Evolutionary conservation across 2,113 vertebrate genomes (phyloP).

Genomic region (Dipodomys merriami): DNA sequence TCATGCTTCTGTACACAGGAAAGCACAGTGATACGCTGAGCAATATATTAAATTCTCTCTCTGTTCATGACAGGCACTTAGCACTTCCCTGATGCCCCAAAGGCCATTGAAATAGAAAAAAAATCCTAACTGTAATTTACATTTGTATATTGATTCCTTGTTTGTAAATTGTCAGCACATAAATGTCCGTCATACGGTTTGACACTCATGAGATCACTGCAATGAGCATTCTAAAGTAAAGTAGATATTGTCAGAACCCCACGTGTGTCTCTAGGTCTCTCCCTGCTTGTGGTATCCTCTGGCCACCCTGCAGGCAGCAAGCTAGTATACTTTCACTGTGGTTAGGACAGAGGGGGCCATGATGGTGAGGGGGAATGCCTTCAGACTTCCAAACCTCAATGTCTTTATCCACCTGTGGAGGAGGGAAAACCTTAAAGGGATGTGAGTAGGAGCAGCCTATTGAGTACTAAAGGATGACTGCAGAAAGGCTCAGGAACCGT

Average conservation of each 20-base stretch:
- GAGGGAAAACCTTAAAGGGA: not conserved
- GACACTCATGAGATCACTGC: not conserved
- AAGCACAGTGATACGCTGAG: not conserved
- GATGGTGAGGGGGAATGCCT: not conserved
- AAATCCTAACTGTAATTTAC: slow-evolving; percentile 8
- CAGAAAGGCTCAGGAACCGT: not conserved
- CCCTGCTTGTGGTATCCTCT: accelerated
- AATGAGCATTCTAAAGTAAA: too few relatives aligned
- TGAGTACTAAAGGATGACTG: not conserved
- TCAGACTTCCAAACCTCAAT: not conserved
- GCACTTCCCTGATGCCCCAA: not conserved
- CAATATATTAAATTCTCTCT: slow-evolving; percentile 37
- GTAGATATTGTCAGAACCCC: accelerated
- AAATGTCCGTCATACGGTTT: not conserved
- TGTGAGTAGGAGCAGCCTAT: not conserved
- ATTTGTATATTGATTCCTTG: slow-evolving; percentile 23
- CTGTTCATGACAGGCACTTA: not conserved
- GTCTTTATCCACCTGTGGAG: not conserved
- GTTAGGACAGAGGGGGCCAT: accelerated
- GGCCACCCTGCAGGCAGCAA: not conserved
- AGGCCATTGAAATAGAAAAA: slow-evolving; percentile 20
- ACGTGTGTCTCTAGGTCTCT: too few relatives aligned
- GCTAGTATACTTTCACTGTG: accelerated
- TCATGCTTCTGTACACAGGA: not conserved
- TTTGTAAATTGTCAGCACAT: slow-evolving; percentile 27